A percentile compares a stretch with the other conserved stretches of the same genome.
Conservation (phyloP, 2,113 vertebrate species). For the Neomonachus schauinslandi region DNA sequence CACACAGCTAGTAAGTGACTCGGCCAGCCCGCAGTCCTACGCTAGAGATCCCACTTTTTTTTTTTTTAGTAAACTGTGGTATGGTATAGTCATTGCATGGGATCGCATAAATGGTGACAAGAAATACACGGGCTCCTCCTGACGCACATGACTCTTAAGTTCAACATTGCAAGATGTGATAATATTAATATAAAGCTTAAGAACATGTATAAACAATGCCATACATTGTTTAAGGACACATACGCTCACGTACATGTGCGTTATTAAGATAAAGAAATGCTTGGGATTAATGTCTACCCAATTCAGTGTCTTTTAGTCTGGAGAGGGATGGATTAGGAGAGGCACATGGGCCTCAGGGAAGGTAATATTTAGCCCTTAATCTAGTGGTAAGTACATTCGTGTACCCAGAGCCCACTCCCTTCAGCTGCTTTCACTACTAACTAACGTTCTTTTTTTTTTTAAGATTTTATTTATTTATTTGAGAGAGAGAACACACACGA, state of each 20-base stretch:
- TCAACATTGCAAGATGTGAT: not conserved
- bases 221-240: not conserved
- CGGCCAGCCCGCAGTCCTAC: not conserved
- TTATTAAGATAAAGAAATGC: not conserved
- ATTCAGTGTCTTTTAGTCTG: not conserved
- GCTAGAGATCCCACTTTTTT: not conserved
- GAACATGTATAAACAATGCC: not conserved
- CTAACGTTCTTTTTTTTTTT: not conserved
- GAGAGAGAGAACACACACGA: not conserved
- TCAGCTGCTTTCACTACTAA: not conserved
- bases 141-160: not conserved
- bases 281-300: not conserved
- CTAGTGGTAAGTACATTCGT: fast-evolving
- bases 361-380: not conserved
- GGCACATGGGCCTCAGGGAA: not conserved
- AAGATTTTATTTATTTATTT: not conserved
- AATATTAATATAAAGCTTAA: not conserved
- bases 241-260: fast-evolving
- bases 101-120: not conserved
- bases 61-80: not conserved
- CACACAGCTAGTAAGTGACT: not conserved
- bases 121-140: not conserved
- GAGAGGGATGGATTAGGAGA: not conserved
- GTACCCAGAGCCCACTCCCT: not conserved
- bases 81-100: not conserved